Base-by-base conservation (phyloP, 2,113 vertebrate species). In the Urocynchramus pylzowi region DNA sequence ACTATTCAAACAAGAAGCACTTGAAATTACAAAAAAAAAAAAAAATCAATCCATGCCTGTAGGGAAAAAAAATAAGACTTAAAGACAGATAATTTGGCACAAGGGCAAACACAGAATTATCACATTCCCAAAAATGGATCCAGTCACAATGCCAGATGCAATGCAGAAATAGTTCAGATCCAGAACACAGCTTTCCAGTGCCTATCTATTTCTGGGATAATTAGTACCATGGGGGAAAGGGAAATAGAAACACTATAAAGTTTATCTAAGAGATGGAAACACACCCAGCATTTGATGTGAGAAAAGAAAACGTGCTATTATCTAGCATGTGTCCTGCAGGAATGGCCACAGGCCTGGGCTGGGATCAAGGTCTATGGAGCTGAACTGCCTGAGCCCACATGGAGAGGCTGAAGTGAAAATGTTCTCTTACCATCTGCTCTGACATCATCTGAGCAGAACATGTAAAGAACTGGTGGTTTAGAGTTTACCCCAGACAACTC, bases 161-260 rank as follows among this genome's bases (percentile, higher is more conserved):
- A 77, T 35, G 60, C 74, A 92, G 45, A 45, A 94, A 75, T 41
- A 94, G 81, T 64, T 82, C 74, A 93, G 77, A 69, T 80, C 77
- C 81, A 95, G 69, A 93, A 54, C 52, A 91, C 3, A 68, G 24
- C 33, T 84, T 94, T 84, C 60, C 91, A 89, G 39, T 52, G 74
- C 59, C 82, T 96, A 37, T 90, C 90, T 94, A 31, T 94, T 96
- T 87, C 63, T 87, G 79, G 78, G 65, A 94, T 95, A 97, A 97
- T 88, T 82, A 92, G 90, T 90, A 93, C 85, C 71, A 86, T 61
- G 67, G 82, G 56, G 67, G 15, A 95, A 90, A 85, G 31, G 57
- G 82, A 97, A 96, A 90, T 16, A 96, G 94, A 90, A 92, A 80
- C 59, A 45, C 23, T 85, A 15, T 24, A 33, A 70, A 93, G 37